phyloP scores from a whole-genome alignment of 53 echinoderm and acorn worm genomes.

The Echinarachnius parma region DNA sequence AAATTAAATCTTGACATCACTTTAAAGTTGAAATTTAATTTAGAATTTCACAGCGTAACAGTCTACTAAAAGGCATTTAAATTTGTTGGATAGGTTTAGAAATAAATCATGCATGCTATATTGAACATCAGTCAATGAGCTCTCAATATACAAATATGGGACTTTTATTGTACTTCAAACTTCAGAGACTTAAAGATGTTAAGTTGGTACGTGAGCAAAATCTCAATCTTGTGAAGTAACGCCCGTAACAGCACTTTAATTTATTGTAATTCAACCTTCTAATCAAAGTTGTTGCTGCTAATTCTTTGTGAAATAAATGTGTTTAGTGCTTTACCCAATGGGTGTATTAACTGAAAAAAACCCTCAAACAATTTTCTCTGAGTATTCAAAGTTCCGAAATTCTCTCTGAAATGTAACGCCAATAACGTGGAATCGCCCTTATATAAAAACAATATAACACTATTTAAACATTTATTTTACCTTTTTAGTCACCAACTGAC shows the following conservation, averaged over 20 bases:
- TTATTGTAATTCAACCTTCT: conserved; percentile 3
- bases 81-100: conserved; percentile 13
- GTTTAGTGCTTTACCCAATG: conserved; percentile 4
- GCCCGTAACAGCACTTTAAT: conserved; percentile 4
- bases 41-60: conserved; percentile 5
- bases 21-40: conserved; percentile 12
- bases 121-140: conserved; percentile 8
- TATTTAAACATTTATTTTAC: background rate
- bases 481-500: background rate
- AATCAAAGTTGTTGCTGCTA: conserved; percentile 4
- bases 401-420: conserved; percentile 4
- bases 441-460: background rate
- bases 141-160: conserved; percentile 10
- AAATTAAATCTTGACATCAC: conserved; percentile 8
- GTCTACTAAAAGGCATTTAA: conserved; percentile 11
- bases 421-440: conserved; percentile 4
- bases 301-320: conserved; percentile 3
- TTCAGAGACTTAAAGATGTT: conserved; percentile 8
- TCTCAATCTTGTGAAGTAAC: conserved; percentile 4
- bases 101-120: conserved; percentile 11
- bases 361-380: conserved; percentile 4
- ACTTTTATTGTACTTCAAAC: conserved; percentile 11
- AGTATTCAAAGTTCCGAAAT: background rate
- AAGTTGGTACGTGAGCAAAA: conserved; percentile 4
- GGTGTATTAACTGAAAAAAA: background rate